Evolutionary conservation across 2,797 vertebrate genomes (phyloP).

Genomic region (Triplophysa bombifrons): DNA sequence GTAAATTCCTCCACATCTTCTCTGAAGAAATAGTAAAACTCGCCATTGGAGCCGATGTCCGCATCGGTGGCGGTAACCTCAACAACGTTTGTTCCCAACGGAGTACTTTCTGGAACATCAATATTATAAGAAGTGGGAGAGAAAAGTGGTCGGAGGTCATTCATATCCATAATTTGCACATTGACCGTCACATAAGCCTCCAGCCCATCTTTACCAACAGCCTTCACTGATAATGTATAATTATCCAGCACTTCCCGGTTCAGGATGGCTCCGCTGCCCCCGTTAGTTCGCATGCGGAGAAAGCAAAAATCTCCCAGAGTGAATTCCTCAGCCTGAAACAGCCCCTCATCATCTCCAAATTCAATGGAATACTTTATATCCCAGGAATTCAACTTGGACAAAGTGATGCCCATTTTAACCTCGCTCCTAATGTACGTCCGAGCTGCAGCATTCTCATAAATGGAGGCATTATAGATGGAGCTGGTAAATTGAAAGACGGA

Average conservation of each 20-base stretch:
- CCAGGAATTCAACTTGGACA: slow-evolving; percentile 77
- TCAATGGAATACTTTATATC: slow-evolving; percentile 88
- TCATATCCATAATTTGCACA: slow-evolving; percentile 93
- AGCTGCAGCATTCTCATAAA: slow-evolving; percentile 93
- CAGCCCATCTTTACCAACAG: slow-evolving; percentile 80
- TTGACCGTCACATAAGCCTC: slow-evolving; percentile 83
- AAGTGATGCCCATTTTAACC: slow-evolving; percentile 89
- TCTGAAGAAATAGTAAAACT: slow-evolving; percentile 96
- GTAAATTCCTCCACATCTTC: slow-evolving; percentile 88
- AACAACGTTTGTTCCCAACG: slow-evolving; percentile 85
- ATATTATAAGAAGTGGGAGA: slow-evolving; percentile 94
- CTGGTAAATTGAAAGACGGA: slow-evolving; percentile 84
- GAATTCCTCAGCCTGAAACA: slow-evolving; percentile 92
- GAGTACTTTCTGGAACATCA: slow-evolving; percentile 87
- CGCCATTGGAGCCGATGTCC: slow-evolving; percentile 92
- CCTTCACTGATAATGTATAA: slow-evolving; percentile 87
- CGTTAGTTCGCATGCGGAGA: slow-evolving; percentile 90
- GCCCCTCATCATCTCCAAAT: slow-evolving; percentile 87
- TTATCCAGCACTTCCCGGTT: slow-evolving; percentile 95
- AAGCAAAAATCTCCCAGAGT: slow-evolving; percentile 95
- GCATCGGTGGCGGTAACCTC: slow-evolving; percentile 95
- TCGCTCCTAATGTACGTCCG: slow-evolving; percentile 87
- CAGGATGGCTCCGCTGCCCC: slow-evolving; percentile 87
- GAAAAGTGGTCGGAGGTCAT: slow-evolving; percentile 94
- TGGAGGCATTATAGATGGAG: slow-evolving; percentile 85